Evolutionary conservation across 2,797 vertebrate species (phyloP).

Genomic region (Pipistrellus kuhlii): DNA sequence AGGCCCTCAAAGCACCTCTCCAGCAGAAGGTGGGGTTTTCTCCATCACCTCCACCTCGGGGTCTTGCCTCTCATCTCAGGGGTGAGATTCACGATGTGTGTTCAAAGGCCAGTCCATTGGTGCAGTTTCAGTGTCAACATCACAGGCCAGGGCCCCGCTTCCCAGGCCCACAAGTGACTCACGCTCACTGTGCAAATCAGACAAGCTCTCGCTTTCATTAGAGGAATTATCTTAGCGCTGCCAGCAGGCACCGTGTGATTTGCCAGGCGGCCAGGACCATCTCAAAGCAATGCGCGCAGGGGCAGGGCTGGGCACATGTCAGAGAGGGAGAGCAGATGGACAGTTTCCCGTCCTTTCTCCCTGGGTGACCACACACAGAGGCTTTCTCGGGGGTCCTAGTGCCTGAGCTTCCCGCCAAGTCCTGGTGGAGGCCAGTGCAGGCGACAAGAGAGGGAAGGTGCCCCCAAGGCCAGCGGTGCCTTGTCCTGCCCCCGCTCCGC

Average conservation of each 20-base stretch:
- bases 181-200: neutral
- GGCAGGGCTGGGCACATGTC: neutral
- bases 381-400: neutral
- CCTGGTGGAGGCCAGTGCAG: neutral
- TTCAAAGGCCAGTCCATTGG: neutral
- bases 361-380: fast-evolving
- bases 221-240: neutral
- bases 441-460: fast-evolving
- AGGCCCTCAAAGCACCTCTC: constrained; percentile 55
- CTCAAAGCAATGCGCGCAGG: neutral
- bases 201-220: neutral
- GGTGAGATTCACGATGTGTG: neutral
- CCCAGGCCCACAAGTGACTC: neutral
- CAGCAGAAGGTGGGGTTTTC: constrained; percentile 46
- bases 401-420: neutral
- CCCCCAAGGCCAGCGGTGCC: fast-evolving
- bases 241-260: neutral
- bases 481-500: fast-evolving
- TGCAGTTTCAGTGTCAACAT: neutral
- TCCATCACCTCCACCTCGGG: neutral
- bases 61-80: neutral
- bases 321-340: neutral
- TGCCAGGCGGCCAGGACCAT: neutral
- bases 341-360: neutral
- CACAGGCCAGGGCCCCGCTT: neutral